These are phyloP conservation scores for Bufo bufo DNA, from an alignment of 2,113 vertebrate species.

Conservation along the genomic window DNA sequence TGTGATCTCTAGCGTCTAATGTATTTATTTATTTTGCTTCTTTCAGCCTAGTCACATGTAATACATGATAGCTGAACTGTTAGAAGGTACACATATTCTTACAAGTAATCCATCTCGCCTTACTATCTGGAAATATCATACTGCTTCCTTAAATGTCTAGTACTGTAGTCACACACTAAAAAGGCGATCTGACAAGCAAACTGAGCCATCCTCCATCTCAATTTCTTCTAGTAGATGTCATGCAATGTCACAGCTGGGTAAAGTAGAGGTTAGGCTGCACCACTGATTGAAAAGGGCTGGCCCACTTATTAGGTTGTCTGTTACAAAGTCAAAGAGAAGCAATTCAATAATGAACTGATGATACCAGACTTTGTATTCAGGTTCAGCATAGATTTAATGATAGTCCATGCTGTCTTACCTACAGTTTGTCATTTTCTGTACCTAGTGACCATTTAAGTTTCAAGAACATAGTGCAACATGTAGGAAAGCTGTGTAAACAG, in stretches of 20 bases:
- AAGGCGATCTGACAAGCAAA: neutral
- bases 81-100: no score
- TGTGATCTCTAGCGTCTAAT: no score
- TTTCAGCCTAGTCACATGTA: no score
- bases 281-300: conserved; percentile 43
- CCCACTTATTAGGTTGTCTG: conserved; percentile 38
- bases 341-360: conserved; percentile 8
- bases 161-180: neutral
- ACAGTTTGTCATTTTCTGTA: neutral
- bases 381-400: neutral
- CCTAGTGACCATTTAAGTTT: no score
- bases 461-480: no score
- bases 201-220: neutral
- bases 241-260: neutral
- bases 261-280: conserved; percentile 9
- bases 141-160: neutral
- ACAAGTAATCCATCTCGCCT: no score
- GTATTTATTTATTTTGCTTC: no score
- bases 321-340: conserved; percentile 33
- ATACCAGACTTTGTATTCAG: conserved; percentile 25
- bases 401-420: neutral
- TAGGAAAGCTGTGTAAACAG: no score
- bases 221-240: conserved; percentile 26
- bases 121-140: neutral
- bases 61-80: no score